phyloP scores from a whole-genome alignment of 2,797 vertebrate genomes.

The Pantherophis vulpinus region DNA sequence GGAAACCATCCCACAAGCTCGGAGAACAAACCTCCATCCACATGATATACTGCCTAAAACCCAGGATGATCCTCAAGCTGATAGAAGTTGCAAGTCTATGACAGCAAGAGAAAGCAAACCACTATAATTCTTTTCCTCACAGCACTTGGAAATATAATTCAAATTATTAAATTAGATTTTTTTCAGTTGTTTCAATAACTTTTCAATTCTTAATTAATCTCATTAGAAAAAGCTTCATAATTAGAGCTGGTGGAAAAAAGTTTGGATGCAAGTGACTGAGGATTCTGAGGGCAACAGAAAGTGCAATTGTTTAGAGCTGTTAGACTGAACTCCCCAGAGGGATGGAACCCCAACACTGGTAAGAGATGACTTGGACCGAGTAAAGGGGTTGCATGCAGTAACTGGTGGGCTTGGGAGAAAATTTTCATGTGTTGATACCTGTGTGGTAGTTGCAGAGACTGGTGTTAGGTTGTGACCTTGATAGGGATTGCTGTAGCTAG shows the following conservation, averaged over 20 bases:
- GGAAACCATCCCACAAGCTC: background rate
- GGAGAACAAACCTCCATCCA: background rate
- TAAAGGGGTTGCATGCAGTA: background rate
- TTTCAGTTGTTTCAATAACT: background rate
- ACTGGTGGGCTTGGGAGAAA: background rate
- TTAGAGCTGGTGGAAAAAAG: background rate
- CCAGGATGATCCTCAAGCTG: background rate
- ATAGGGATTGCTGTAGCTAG: background rate
- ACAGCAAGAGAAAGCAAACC: background rate
- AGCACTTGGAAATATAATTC: background rate
- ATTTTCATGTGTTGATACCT: background rate
- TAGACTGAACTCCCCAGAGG: background rate
- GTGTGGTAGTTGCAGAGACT: background rate
- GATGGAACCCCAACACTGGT: background rate
- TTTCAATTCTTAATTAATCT: background rate
- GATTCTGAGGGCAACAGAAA: background rate
- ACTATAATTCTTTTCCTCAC: background rate
- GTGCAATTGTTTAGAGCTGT: background rate
- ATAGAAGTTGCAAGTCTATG: background rate
- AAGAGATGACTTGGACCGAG: background rate
- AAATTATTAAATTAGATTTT: background rate
- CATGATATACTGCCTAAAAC: background rate
- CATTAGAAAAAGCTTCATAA: background rate
- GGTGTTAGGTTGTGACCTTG: background rate
- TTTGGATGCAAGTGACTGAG: background rate